A percentile compares a stretch with the other conserved stretches of the same genome.
phyloP scores from a whole-genome alignment of 2,888 invertebrate species.

The Leuctra nigra region DNA sequence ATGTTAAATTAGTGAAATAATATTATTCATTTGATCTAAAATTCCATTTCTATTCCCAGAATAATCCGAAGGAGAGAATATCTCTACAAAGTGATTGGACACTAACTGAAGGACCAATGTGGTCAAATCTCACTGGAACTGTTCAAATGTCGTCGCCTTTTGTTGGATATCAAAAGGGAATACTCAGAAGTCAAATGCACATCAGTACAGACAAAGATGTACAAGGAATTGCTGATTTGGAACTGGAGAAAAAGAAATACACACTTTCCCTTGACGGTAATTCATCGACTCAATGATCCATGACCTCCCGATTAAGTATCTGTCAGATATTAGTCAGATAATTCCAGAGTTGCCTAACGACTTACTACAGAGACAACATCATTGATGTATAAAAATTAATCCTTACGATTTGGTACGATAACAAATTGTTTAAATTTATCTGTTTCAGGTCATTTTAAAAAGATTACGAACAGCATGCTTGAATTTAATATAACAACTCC shows the following conservation, averaged over 20 bases:
- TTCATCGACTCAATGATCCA: no score
- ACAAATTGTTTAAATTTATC: no score
- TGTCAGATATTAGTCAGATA: no score
- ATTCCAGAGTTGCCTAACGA: no score
- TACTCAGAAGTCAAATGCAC: conserved; percentile 58
- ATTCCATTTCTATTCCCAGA: conserved; percentile 48
- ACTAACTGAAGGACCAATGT: conserved; percentile 46
- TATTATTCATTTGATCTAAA: no score
- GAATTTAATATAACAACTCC: conserved; percentile 70
- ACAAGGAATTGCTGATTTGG: conserved; percentile 60
- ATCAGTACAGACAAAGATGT: conserved; percentile 57
- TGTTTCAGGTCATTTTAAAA: conserved; percentile 63
- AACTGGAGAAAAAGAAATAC: conserved; percentile 62
- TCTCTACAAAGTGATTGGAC: conserved; percentile 66
- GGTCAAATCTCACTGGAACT: conserved; percentile 56
- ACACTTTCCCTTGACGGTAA: conserved; percentile 57
- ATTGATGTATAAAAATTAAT: no score
- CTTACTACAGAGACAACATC: no score
- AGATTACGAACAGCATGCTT: conserved; percentile 67
- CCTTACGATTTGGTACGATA: no score
- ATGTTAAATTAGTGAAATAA: no score
- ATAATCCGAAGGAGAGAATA: conserved; percentile 59
- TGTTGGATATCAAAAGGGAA: conserved; percentile 60
- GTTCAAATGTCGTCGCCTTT: conserved; percentile 59
- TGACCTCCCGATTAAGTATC: no score